These are phyloP conservation scores for Callocephalon fimbriatum DNA, from an alignment of 2,113 vertebrate species.

Conservation along the genomic window DNA sequence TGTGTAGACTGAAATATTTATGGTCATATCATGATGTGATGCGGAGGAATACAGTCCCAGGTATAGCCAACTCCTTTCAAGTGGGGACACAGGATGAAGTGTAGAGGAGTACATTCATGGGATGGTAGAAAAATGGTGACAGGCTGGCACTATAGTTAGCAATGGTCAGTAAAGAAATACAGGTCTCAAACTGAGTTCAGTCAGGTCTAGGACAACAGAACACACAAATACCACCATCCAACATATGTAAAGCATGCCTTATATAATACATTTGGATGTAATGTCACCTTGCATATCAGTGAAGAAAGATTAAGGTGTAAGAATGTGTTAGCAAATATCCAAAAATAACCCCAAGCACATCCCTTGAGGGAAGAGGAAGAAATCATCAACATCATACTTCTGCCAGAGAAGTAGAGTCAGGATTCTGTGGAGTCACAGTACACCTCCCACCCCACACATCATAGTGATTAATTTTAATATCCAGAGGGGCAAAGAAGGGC, in stretches of 20 bases:
- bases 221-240: background rate
- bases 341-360: background rate
- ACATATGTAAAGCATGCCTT: background rate
- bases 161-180: background rate
- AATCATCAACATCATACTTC: background rate
- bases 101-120: background rate
- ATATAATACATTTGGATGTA: background rate
- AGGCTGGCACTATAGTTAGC: background rate
- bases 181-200: background rate
- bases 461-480: background rate
- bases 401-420: background rate
- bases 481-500: background rate
- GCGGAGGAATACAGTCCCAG: background rate
- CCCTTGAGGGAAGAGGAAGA: background rate
- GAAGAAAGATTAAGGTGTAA: background rate
- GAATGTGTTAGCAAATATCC: background rate
- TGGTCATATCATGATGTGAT: background rate
- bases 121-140: background rate
- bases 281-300: background rate
- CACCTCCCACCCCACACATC: accelerated
- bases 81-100: background rate
- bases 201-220: background rate
- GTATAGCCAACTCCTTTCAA: background rate
- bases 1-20: background rate
- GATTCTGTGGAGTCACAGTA: background rate